A percentile compares a stretch with the other conserved stretches of the same genome.
Conservation (phyloP, 2,888 invertebrate genomes). For the Margaritifera margaritifera region DNA sequence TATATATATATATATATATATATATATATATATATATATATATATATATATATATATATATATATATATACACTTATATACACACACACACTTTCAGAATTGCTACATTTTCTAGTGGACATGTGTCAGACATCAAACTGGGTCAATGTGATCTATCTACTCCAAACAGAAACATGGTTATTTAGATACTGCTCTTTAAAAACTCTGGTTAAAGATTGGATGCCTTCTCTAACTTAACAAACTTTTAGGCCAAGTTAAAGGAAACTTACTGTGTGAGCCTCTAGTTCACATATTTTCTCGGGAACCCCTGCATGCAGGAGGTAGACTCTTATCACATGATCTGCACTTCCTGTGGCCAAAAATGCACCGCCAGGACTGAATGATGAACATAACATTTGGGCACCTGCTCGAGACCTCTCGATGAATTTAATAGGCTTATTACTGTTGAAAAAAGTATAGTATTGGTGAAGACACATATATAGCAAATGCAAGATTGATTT, state of each 20-base stretch:
- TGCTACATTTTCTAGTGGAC: too few relatives aligned
- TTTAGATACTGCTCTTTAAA: background rate
- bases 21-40: too few relatives aligned
- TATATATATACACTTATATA: too few relatives aligned
- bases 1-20: too few relatives aligned
- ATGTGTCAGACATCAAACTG: background rate
- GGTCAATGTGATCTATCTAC: background rate
- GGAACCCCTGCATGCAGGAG: slow-evolving; percentile 86
- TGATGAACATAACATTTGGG: slow-evolving; percentile 95
- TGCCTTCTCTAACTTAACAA: background rate
- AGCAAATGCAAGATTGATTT: background rate
- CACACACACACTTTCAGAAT: too few relatives aligned
- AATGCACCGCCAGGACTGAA: slow-evolving; percentile 90
- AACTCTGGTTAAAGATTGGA: background rate
- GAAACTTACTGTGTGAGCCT: slow-evolving; percentile 80
- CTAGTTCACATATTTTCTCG: slow-evolving; percentile 83
- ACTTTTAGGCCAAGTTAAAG: background rate
- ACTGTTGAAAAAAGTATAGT: slow-evolving; percentile 74
- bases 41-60: too few relatives aligned
- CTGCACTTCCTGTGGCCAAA: slow-evolving; percentile 94
- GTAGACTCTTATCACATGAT: slow-evolving; percentile 94
- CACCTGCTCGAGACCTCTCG: slow-evolving; percentile 93
- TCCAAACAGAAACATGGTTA: background rate
- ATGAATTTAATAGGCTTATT: slow-evolving; percentile 92
- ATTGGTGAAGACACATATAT: background rate